phyloP scores from a whole-genome alignment of 2,888 invertebrate species.

The Nasonia oneida region DNA sequence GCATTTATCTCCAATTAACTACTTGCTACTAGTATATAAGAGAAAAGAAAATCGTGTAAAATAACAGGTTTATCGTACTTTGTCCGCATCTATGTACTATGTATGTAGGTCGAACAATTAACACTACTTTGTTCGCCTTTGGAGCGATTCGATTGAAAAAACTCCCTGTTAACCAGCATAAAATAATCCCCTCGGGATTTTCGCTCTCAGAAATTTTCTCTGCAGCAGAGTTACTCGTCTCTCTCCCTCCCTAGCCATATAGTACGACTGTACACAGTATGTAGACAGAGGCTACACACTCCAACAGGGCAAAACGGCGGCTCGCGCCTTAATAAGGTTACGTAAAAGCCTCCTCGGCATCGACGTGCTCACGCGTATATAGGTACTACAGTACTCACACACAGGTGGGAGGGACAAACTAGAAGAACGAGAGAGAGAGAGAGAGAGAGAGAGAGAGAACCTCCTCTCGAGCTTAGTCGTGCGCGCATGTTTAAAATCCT shows the following conservation, averaged over 20 bases:
- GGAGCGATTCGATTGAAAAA: neutral
- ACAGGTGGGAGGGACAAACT: conserved; percentile 32
- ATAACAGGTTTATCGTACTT: neutral
- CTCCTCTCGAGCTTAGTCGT: conserved; percentile 67
- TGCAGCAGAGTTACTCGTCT: neutral
- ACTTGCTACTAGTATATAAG: neutral
- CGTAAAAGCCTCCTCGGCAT: conserved; percentile 64
- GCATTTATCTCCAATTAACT: conserved; percentile 10
- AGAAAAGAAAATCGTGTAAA: neutral
- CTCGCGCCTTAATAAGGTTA: conserved; percentile 72
- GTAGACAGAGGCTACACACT: neutral
- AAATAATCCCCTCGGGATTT: conserved; percentile 16
- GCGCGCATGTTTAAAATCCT: conserved; percentile 66
- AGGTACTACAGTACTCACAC: neutral
- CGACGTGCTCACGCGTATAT: neutral
- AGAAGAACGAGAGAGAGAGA: conserved; percentile 55
- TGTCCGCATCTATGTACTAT: neutral
- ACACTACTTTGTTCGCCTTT: no score
- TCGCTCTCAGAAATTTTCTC: conserved; percentile 21
- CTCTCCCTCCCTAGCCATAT: neutral
- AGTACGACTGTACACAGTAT: neutral
- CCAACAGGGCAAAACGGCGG: neutral
- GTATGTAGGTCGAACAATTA: neutral
- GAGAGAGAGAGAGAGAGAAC: conserved; percentile 62
- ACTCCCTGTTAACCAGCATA: neutral